These are phyloP conservation scores for Dendroctonus valens DNA, from an alignment of 1,140 invertebrate genomes.

Conservation along the genomic window DNA sequence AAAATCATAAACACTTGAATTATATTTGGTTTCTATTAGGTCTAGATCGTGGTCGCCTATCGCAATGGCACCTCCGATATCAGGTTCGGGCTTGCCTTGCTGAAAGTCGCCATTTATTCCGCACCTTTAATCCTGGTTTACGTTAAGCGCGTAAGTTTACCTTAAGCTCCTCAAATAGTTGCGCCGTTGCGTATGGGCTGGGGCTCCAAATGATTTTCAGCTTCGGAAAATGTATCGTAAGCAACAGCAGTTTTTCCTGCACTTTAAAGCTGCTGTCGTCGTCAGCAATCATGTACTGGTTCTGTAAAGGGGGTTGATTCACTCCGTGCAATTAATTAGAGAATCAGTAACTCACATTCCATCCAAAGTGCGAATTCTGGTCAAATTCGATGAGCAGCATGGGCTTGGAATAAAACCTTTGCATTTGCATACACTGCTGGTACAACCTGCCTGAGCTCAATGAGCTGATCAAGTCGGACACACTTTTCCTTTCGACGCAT, in stretches of 20 bases:
- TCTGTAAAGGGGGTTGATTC: slow-evolving; percentile 53
- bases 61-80: slow-evolving; percentile 63
- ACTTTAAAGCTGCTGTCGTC: slow-evolving; percentile 76
- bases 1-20: slow-evolving; percentile 79
- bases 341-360: slow-evolving; percentile 64
- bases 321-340: neutral
- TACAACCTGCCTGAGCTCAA: slow-evolving; percentile 93
- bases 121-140: slow-evolving; percentile 32
- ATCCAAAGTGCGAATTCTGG: slow-evolving; percentile 85
- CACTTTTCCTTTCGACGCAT: slow-evolving; percentile 94
- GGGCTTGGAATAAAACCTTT: slow-evolving; percentile 80
- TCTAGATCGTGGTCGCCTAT: slow-evolving; percentile 65
- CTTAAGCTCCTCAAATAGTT: slow-evolving; percentile 90
- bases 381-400: slow-evolving; percentile 97
- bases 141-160: slow-evolving; percentile 63
- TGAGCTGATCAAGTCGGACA: slow-evolving; percentile 96
- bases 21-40: slow-evolving; percentile 67
- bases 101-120: slow-evolving; percentile 41
- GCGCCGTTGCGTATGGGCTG: slow-evolving; percentile 90
- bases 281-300: slow-evolving; percentile 74
- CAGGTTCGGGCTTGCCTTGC: slow-evolving; percentile 77
- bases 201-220: slow-evolving; percentile 93
- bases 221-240: slow-evolving; percentile 93
- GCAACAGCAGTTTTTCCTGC: slow-evolving; percentile 80
- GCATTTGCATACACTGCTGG: slow-evolving; percentile 91